phyloP scores from a whole-genome alignment of 35 echinoderm and acorn worm genomes.

The Acanthaster planci region DNA sequence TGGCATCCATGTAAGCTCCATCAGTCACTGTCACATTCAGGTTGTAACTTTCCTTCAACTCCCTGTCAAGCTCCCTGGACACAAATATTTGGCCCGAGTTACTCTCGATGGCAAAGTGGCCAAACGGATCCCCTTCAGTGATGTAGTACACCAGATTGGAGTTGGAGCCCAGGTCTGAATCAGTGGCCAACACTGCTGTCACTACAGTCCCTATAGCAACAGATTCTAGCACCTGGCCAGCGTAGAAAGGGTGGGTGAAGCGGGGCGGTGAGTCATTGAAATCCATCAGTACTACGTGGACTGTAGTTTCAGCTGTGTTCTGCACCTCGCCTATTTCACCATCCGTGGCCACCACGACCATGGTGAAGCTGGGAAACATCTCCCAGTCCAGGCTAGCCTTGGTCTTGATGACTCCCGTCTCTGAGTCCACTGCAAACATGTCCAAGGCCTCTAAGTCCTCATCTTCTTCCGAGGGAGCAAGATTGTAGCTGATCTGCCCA shows the following conservation, averaged over 20 bases:
- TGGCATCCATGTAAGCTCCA: slow-evolving; percentile 74
- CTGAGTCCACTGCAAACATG: slow-evolving; percentile 66
- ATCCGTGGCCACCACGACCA: slow-evolving; percentile 65
- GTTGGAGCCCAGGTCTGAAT: slow-evolving; percentile 76
- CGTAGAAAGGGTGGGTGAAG: slow-evolving; percentile 50
- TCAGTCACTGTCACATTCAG: slow-evolving; percentile 88
- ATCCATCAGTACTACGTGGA: slow-evolving; percentile 77
- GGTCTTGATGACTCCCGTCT: slow-evolving; percentile 66
- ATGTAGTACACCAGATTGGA: slow-evolving; percentile 78
- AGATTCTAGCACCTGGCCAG: slow-evolving; percentile 57
- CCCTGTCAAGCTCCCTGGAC: slow-evolving; percentile 63
- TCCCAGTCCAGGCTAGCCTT: slow-evolving; percentile 71
- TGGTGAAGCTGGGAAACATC: slow-evolving; percentile 54
- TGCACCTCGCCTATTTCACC: slow-evolving; percentile 23
- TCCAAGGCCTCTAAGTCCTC: slow-evolving; percentile 51
- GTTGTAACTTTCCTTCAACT: slow-evolving; percentile 49
- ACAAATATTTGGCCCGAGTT: slow-evolving; percentile 70
- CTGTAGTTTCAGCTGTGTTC: slow-evolving; percentile 46
- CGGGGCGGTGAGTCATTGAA: slow-evolving; percentile 88
- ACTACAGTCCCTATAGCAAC: slow-evolving; percentile 49
- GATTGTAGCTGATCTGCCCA: slow-evolving; percentile 66
- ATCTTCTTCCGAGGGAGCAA: slow-evolving; percentile 44
- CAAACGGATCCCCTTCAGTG: slow-evolving; percentile 66
- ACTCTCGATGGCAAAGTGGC: slow-evolving; percentile 79
- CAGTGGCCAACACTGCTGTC: slow-evolving; percentile 51